Evolutionary conservation across 2,113 vertebrate genomes (phyloP).

Genomic region (Ovis aries): DNA sequence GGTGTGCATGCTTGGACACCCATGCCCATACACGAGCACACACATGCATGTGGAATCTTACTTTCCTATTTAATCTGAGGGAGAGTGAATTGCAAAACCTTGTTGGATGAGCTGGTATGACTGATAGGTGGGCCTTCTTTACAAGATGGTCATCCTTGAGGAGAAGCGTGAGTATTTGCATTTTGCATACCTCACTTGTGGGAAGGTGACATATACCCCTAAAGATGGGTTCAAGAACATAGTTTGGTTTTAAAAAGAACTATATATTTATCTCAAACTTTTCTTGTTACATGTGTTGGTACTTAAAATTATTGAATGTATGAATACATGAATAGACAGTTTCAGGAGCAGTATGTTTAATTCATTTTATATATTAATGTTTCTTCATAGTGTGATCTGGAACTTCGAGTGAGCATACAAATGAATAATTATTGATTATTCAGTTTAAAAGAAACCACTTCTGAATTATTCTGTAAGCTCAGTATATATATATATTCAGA

Average conservation of each 20-base stretch:
- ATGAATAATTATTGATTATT: neutral
- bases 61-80: neutral
- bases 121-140: neutral
- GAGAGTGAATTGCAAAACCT: neutral
- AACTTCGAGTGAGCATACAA: neutral
- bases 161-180: neutral
- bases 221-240: neutral
- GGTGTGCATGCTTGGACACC: rapidly evolving
- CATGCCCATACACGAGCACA: neutral
- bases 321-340: neutral
- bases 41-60: neutral
- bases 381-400: neutral
- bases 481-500: neutral
- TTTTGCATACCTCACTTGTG: neutral
- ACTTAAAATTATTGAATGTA: neutral
- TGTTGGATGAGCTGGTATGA: neutral
- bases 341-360: neutral
- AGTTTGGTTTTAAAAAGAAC: neutral
- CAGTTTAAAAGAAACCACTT: neutral
- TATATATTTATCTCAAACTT: neutral
- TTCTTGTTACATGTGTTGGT: neutral
- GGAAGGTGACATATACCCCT: neutral
- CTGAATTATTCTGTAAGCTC: neutral
- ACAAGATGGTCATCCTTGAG: neutral
- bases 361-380: neutral